Base-by-base conservation (phyloP, 2,797 vertebrate species). In the Acridotheres tristis region DNA sequence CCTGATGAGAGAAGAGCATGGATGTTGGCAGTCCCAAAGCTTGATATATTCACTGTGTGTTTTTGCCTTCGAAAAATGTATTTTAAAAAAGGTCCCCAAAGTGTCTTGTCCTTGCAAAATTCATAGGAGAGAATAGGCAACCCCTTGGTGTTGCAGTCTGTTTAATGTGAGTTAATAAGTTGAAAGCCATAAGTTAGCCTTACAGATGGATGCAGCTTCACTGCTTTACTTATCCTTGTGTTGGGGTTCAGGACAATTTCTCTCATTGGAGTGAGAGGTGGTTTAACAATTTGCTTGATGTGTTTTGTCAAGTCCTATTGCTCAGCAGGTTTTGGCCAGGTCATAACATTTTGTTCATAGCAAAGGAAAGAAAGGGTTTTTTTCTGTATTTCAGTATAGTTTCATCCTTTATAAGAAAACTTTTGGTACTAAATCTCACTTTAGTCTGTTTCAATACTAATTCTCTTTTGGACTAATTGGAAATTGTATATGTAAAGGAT, bases 281-380 rank as follows among this genome's bases (percentile, higher is more conserved):
- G 16, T 40, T 53, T 69, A 55, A 32, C 4, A 36, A 17, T 32
- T 18, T 81, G 10, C 13, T 65, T 4, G 3, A 15, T 34, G 9
- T 34, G 3, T 38, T 75, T 69, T 61, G 9, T 59, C 9, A 23
- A 30, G 11, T n/a, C 8, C 32, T 59, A 5, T 27, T 75, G 15
- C 36, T 90, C 36, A 76, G 22, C 11, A 23, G 8, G 9, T 34
- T 86, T 80, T 54, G 27, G 9, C 25, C 32, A 54, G 22, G 21
- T 38, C 34, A 55, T 77, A 58, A 76, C 42, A 74, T 30, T 48
- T 23, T 43, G 8, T n/a, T 71, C 5, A 27, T 17, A 72, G 32
- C 5, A 80, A 42, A 42, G 17, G 11, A 7, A 10, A 14, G 29
- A 62, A 34, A 29, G 1, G 4, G 19, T 0, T 0, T 5, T 22